Base-by-base conservation (phyloP, 1,140 invertebrate species). In the Bombus pyrosoma region DNA sequence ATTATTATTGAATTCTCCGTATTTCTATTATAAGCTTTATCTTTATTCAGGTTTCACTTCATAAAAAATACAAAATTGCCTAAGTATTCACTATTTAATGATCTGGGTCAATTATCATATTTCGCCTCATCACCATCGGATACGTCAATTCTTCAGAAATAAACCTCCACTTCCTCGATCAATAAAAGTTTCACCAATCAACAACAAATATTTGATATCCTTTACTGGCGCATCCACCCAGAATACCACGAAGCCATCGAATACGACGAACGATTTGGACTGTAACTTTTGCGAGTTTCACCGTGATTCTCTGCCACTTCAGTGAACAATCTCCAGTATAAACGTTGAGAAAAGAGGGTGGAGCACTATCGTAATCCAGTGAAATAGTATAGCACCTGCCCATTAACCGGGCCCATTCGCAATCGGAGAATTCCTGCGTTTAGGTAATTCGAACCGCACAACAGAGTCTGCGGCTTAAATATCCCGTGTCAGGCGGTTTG, bases 381-480 rank as follows among this genome's bases (percentile, higher is more conserved):
- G 43, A 74, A 86, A 83, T 77, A 81, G 57, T 37, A 32, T 41
- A 74, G 62, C 75, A 62, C 43, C 84, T 53, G 84, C n/a, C 79
- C 87, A 78, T 86, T 89, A 89, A 89, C 80, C 41, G 32, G 53
- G 25, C 37, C 73, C 72, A 71, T 89, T 89, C 85, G 88, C 83
- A 81, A 80, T 81, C 66, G 59, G 87, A 83, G 81, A 86, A 80
- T 89, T 84, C 75, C 85, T 76, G 66, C 81, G 77, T 89, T 87
- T 87, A 86, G 82, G 85, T 84, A 76, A 87, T 90, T 85, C 69
- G 72, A 90, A 37, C 68, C 73, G 62, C 43, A 39, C 73, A 85
- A 79, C 85, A 81, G 77, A 53, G 81, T 90, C 62, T 79, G 86
- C 71, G 86, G 88, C 57, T 81, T 41, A 76, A 90, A 86, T 90